Evolutionary conservation across 1,140 invertebrate genomes (phyloP), one percentile per base, ranked within the genome.

Genomic region (Helicoverpa zea): DNA sequence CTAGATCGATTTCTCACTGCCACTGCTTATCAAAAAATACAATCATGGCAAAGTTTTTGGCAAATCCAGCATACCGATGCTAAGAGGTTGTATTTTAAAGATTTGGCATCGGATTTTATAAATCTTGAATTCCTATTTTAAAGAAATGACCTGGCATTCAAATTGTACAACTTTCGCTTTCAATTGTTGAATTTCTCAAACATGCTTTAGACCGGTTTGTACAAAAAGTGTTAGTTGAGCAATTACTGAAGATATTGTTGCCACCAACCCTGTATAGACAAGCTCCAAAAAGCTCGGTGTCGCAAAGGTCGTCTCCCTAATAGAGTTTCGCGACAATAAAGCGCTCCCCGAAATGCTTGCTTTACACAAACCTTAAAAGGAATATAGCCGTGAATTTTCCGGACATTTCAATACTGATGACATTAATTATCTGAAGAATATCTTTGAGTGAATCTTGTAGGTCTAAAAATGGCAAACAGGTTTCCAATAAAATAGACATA

Each of bases 301-400:
- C 64, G 73, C 52, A 81, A 81, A 81, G 80, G 80, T 81, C 61
- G 72, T 68, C 47, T 68, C 14, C 49, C 12, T 77, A 81, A 81
- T 81, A 49, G 82, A 80, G 35, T 73, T 80, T 80, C 63, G 43
- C 61, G 68, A 82, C 76, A 82, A 83, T 80, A 75, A 81, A 83
- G 35, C 66, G 49, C 18, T 51, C 49, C 73, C 56, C 47, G 18
- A 61, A 76, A 51, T 63, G 73, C 10, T 73, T 73, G 73, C 73
- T 75, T 61, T 63, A 49, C 58, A 75, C 35, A 59, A 75, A 75
- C 73, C 73, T 61, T 75, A 61, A 75, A 75, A 75, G 58, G 58
- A 75, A 75, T 43, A 61, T 49, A 59, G 56, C 56, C 54, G 12
- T 16, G 73, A 75, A 75, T 75, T 75, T 75, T 51, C 43, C 73